Base-by-base conservation (phyloP, 2,797 vertebrate genomes). In the Gadopsis marmoratus region DNA sequence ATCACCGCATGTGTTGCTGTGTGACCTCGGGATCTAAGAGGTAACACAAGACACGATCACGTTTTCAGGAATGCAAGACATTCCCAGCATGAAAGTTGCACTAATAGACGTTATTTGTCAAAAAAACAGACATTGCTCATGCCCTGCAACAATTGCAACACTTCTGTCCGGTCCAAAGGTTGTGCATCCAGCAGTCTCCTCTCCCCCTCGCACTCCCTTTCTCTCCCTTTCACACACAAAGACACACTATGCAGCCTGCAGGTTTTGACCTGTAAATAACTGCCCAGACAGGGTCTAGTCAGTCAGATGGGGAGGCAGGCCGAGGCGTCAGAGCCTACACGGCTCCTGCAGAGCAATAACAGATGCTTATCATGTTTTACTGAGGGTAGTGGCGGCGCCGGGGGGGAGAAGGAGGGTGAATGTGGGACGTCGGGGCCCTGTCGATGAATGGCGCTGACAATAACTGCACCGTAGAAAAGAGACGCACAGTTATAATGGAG, bases 261-360 rank as follows among this genome's bases (percentile, higher is more conserved):
- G 95, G 95, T 95, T 96, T 95, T 96, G 94, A 96, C 95, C 94
- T 96, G 96, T 92, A 90, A 91, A 79, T 85, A 90, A 94, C 82
- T 95, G 95, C 94, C 93, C 92, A 92, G 94, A 92, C 95, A 94
- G 82, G 86, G 94, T 91, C 90, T 94, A 89, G 92, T 92, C 95
- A 94, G 92, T 93, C 93, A 93, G 92, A 93, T 92, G 91, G 87
- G 76, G 61, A 87, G 86, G 84, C 86, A 93, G 81, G 79, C 82
- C 74, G 80, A 76, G 84, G 91, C 85, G 84, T 91, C 90, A 82
- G 81, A 82, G 83, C 88, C 85, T 79, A 84, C 86, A 75, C 26
- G 70, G 86, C 88, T 92, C 92, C 89, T 90, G 89, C 79, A 77
- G 81, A 83, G 88, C 87, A 88, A 85, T 85, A 88, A 91, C 82